Percentiles rank a stretch among this genome's conserved stretches.
phyloP scores from a whole-genome alignment of 1,140 invertebrate genomes.

The Drosophila triauraria region DNA sequence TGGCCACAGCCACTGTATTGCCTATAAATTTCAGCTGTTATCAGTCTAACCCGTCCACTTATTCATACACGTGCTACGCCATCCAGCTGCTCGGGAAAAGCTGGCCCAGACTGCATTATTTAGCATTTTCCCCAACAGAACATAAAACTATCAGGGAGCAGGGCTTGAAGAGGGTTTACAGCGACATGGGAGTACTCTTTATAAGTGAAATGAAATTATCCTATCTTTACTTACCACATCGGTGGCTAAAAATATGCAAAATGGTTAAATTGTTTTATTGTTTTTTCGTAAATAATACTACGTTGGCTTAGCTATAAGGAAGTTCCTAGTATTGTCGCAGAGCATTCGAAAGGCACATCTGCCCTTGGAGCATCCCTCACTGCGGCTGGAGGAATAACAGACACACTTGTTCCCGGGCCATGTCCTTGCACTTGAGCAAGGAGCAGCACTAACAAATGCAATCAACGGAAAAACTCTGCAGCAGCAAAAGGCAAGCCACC shows the following conservation, averaged over 20 bases:
- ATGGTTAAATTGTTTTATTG: no score
- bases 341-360: constrained; percentile 6
- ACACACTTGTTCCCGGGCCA: constrained; percentile 31
- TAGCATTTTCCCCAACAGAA: constrained; percentile 47
- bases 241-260: no score
- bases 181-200: constrained; percentile 4
- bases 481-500: constrained; percentile 41
- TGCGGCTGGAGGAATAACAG: constrained; percentile 15
- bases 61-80: constrained; percentile 62
- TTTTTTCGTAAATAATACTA: background rate
- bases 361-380: background rate
- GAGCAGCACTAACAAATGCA: constrained; percentile 66
- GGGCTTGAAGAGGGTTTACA: background rate
- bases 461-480: constrained; percentile 52
- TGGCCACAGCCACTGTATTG: constrained; percentile 51
- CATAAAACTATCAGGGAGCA: constrained; percentile 51
- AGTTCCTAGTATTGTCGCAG: background rate
- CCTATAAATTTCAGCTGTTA: constrained; percentile 75
- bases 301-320: background rate
- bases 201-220: background rate
- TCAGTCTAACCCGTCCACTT: constrained; percentile 67
- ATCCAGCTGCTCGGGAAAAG: constrained; percentile 51
- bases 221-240: background rate
- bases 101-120: constrained; percentile 54
- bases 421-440: constrained; percentile 77